Percentiles rank a stretch among this genome's conserved stretches.
phyloP scores from a whole-genome alignment of 2,888 invertebrate species.

The Villa cingulata region DNA sequence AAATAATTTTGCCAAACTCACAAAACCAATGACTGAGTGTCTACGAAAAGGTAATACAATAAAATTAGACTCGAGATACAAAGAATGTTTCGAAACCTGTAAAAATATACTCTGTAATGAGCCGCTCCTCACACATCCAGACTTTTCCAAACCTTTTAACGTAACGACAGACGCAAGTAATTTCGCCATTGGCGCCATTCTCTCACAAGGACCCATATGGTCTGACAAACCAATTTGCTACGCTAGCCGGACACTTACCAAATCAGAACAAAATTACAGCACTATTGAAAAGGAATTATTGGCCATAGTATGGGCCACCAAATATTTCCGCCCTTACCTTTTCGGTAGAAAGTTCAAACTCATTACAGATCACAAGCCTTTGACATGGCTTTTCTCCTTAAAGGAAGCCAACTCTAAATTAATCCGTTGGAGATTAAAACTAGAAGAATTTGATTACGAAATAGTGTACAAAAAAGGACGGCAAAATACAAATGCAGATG shows the following conservation, averaged over 20 bases:
- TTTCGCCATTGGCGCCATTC: neutral
- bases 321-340: conserved; percentile 20
- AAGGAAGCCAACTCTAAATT: conserved; percentile 5
- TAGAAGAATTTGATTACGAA: conserved; percentile 16
- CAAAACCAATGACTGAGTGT: too few species aligned
- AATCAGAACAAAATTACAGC: conserved; percentile 15
- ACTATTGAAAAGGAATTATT: conserved; percentile 19
- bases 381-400: conserved; percentile 5
- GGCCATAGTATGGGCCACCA: conserved; percentile 16
- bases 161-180: neutral
- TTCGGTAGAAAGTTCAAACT: conserved; percentile 19
- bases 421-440: conserved; percentile 10
- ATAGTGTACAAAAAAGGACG: conserved; percentile 15
- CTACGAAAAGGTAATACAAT: neutral
- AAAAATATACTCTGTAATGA: neutral
- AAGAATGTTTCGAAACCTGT: neutral
- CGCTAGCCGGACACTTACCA: neutral
- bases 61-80: neutral
- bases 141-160: neutral
- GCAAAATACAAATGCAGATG: conserved; percentile 15
- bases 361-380: conserved; percentile 21
- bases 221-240: neutral
- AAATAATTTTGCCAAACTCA: too few species aligned
- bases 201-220: neutral
- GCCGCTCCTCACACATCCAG: neutral